Conservation (phyloP, 1,140 invertebrate species). For the Melipona quadrifasciata region DNA sequence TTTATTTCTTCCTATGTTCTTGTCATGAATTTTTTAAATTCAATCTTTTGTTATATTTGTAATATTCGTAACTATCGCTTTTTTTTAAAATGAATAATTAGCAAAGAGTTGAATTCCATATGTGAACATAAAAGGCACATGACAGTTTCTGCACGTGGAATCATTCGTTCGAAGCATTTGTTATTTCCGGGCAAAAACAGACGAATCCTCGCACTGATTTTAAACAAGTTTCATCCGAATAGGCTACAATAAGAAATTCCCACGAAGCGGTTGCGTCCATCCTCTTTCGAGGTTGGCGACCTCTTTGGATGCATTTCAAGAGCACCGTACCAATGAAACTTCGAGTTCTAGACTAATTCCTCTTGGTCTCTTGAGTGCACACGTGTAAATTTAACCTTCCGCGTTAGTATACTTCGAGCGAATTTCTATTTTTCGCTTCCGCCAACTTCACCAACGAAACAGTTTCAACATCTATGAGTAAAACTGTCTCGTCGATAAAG, state of each 20-base stretch:
- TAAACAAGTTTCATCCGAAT: constrained; percentile 43
- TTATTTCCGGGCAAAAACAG: constrained; percentile 22
- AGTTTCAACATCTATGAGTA: background rate
- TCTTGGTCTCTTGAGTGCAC: background rate
- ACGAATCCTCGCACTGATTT: constrained; percentile 31
- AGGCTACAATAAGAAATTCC: constrained; percentile 63
- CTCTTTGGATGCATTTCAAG: constrained; percentile 60
- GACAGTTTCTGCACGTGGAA: background rate
- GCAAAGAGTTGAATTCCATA: background rate
- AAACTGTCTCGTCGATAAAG: background rate
- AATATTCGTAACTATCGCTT: no score
- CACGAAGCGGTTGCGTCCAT: constrained; percentile 67
- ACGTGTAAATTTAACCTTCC: constrained; percentile 40
- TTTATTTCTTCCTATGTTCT: no score
- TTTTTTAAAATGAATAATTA: background rate
- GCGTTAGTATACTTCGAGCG: background rate
- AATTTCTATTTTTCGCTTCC: background rate
- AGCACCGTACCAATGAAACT: constrained; percentile 25
- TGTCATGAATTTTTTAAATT: no score
- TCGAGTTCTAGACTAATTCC: constrained; percentile 40
- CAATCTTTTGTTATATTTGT: no score
- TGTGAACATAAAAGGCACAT: background rate
- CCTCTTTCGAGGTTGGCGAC: constrained; percentile 64
- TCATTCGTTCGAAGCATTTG: background rate
- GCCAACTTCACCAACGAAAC: background rate